Base-by-base conservation (phyloP, 2,888 invertebrate species). In the Dynastes maya region DNA sequence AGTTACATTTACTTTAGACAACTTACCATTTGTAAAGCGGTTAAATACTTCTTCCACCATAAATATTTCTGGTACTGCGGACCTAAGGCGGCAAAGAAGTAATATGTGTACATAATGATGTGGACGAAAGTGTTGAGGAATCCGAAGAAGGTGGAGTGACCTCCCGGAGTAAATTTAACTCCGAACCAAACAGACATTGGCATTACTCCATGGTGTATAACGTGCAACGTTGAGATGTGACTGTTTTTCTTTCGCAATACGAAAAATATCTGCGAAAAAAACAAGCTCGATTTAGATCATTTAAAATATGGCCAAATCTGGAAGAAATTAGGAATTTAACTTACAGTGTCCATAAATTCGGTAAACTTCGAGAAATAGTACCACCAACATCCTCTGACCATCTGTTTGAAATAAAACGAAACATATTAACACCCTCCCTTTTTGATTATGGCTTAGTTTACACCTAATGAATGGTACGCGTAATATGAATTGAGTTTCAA, bases 291-390 rank as follows among this genome's bases (percentile, higher is more conserved):
- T 55, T 65, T 13, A 61, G 29, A n/a, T 22, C 22, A 22, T 22
- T 74, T 22, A 61, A 13, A 37, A 16, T 16, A 51, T 64, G 16
- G 13, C 3, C n/a, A 16, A 2, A 5, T 37, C 3, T 53, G 6
- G 6, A 16, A 53, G 29, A 40, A 67, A 37, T 37, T 37, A 5
- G 5, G 63, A 40, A 13, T 51, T 51, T 67, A 2, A 76, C 91
- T 91, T 86, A 98, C 94, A 86, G 98, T 98, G 91, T 98, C 98
- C 87, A 97, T 94, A 89, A 98, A 97, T 90, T 98, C 98, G 85
- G 97, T 96, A 90, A 98, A 98, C 90, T 98, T 98, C 86, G 97
- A 96, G 89, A 98, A 94, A 91, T 96, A 98, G 90, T 98, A 98
- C 97, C 96, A 97, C 97, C 97, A 98, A 89, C 97, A 97, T 61